phyloP scores from a whole-genome alignment of 2,888 invertebrate genomes.

The Drepana falcataria region DNA sequence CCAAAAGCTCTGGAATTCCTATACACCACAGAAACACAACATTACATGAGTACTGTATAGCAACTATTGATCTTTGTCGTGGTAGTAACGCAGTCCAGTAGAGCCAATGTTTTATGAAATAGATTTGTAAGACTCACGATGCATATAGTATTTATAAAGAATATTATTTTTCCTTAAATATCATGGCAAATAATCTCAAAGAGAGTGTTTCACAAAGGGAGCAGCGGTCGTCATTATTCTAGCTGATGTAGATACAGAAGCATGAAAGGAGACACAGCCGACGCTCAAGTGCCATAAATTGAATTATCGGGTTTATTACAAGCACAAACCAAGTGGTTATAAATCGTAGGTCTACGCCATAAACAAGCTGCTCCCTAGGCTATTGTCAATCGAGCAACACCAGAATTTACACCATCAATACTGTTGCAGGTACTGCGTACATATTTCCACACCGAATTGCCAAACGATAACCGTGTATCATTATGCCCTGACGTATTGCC shows the following conservation, averaged over 20 bases:
- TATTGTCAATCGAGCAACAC: slow-evolving; percentile 50
- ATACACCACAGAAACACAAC: too few relatives aligned
- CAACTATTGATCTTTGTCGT: too few relatives aligned
- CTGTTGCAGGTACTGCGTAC: slow-evolving; percentile 42
- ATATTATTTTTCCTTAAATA: too few relatives aligned
- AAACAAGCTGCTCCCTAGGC: slow-evolving; percentile 49
- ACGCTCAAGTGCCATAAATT: slow-evolving; percentile 52
- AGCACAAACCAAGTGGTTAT: slow-evolving; percentile 46
- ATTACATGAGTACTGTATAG: too few relatives aligned
- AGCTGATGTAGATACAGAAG: slow-evolving; percentile 43
- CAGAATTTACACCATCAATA: slow-evolving; percentile 32
- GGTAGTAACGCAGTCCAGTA: too few relatives aligned
- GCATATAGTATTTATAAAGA: too few relatives aligned
- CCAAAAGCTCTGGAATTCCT: too few relatives aligned
- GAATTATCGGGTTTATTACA: slow-evolving; percentile 62
- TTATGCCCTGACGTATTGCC: slow-evolving; percentile 47
- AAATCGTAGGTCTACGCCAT: slow-evolving; percentile 41
- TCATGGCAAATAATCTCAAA: too few relatives aligned
- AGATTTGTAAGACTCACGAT: too few relatives aligned
- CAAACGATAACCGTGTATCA: slow-evolving; percentile 52
- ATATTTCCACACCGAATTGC: slow-evolving; percentile 46
- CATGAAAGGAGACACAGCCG: slow-evolving; percentile 38
- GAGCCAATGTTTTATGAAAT: too few relatives aligned
- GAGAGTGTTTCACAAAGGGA: too few relatives aligned
- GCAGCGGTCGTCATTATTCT: slow-evolving; percentile 43